Conservation (phyloP, 92 coral and sea anemone genomes). For the Hydrozoanthus gracilis region DNA sequence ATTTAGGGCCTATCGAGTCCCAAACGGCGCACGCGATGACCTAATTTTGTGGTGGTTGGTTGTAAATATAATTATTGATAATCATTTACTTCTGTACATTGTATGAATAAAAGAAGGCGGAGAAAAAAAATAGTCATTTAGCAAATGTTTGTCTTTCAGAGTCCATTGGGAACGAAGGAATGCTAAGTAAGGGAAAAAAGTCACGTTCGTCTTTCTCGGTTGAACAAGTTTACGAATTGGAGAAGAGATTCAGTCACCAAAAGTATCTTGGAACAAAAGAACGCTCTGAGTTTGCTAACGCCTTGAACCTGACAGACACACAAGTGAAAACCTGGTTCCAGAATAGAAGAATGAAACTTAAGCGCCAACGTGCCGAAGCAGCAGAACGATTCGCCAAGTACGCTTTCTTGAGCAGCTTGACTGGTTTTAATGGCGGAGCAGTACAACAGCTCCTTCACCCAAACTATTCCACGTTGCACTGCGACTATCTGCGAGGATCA, state of each 20-base stretch:
- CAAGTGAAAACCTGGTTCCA: conserved; percentile 74
- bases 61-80: not conserved
- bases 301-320: conserved; percentile 59
- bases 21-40: conserved; percentile 34
- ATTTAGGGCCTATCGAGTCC: conserved; percentile 25
- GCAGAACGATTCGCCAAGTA: conserved; percentile 46
- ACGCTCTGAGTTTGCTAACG: conserved; percentile 54
- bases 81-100: not conserved
- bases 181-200: conserved; percentile 52
- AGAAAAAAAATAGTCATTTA: not conserved
- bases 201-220: conserved; percentile 64
- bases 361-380: conserved; percentile 53
- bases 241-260: conserved; percentile 60
- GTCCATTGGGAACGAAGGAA: conserved; percentile 37
- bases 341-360: conserved; percentile 72
- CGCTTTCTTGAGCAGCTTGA: conserved; percentile 50
- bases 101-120: conserved; percentile 21
- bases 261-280: conserved; percentile 67
- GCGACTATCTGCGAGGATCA: conserved; percentile 25
- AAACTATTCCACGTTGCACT: conserved; percentile 26
- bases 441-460: conserved; percentile 36
- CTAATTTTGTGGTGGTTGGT: conserved; percentile 8
- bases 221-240: conserved; percentile 61
- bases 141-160: conserved; percentile 50
- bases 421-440: conserved; percentile 21